Base-by-base conservation (phyloP, 1,140 invertebrate genomes). In the Zaprionus capensis region DNA sequence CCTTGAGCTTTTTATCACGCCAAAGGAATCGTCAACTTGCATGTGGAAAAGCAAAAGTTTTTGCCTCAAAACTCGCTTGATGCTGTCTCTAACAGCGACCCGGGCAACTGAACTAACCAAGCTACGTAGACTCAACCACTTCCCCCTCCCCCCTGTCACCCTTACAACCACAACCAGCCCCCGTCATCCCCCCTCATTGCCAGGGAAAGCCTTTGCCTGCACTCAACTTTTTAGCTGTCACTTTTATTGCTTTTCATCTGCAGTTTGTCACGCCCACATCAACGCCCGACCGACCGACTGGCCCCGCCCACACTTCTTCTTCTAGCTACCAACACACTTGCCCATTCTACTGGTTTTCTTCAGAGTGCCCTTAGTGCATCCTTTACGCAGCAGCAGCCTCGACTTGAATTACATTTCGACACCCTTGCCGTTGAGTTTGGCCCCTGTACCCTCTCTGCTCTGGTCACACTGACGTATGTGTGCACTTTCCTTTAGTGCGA, bases 381-480 rank as follows among this genome's bases (percentile, higher is more conserved):
- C 57, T 41, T 67, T 53, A 53, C 74, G 61, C 73, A 84, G 41
- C n/a, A 34, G 2, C 31, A 17, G 85, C 76, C 72, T 82, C 80
- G 76, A 63, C 83, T 82, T 82, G 86, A 87, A 85, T 85, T 85
- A 82, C 80, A 87, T 87, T 85, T 85, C 68, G 80, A 84, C 81
- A 71, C 76, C 80, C 82, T 87, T 85, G 82, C 72, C 31, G 31
- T 34, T 3, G 31, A 81, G 79, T 80, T 87, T 87, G 80, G 72
- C 63, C 63, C 63, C 63, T 2, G 34, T 36, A 73, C 46, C 46
- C 71, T 34, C 9, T 34, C 9, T 34, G 31, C 31, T 34, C 9
- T 34, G 31, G 31, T 9, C 31, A 34, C 31, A 34, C 9, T 34
- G 31, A 34, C 31, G 11, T 34, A 0, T 3, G 31, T 34, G 9